Evolutionary conservation across 2,888 invertebrate species (phyloP).

Genomic region (Pristionchus mayeri): DNA sequence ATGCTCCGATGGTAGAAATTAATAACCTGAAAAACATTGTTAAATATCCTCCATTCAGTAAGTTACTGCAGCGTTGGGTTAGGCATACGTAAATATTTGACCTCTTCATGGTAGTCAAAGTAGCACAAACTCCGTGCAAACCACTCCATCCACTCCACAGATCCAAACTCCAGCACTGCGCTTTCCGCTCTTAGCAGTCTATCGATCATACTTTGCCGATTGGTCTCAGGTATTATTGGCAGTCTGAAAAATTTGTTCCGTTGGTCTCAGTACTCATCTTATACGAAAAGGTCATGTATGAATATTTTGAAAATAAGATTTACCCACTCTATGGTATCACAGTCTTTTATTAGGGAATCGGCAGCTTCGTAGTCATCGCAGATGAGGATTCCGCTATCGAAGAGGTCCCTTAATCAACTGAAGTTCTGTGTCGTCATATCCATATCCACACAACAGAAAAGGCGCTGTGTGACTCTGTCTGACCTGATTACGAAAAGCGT

Average conservation of each 20-base stretch:
- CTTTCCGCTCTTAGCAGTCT: background rate
- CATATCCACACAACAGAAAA: too few species aligned
- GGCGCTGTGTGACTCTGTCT: too few species aligned
- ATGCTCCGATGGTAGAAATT: background rate
- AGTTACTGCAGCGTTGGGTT: too few species aligned
- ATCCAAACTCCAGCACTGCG: background rate
- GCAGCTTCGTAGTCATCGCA: background rate
- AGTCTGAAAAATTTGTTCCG: too few species aligned
- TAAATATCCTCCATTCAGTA: too few species aligned
- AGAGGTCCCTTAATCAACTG: background rate
- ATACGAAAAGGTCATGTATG: too few species aligned
- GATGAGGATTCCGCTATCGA: background rate
- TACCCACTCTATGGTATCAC: background rate
- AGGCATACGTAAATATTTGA: too few species aligned
- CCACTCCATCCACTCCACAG: background rate
- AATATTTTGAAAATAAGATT: too few species aligned
- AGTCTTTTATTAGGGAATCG: background rate
- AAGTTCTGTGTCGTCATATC: too few species aligned
- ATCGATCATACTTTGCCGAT: background rate
- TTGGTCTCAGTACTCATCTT: too few species aligned
- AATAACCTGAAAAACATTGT: background rate
- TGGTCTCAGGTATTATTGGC: background rate
- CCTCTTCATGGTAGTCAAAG: background rate
- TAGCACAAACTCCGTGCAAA: background rate
- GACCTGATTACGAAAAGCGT: too few species aligned